These are phyloP conservation scores for Bolinopsis microptera DNA, from an alignment of 37 sponge, comb jelly and placozoan species.

Conservation along the genomic window DNA sequence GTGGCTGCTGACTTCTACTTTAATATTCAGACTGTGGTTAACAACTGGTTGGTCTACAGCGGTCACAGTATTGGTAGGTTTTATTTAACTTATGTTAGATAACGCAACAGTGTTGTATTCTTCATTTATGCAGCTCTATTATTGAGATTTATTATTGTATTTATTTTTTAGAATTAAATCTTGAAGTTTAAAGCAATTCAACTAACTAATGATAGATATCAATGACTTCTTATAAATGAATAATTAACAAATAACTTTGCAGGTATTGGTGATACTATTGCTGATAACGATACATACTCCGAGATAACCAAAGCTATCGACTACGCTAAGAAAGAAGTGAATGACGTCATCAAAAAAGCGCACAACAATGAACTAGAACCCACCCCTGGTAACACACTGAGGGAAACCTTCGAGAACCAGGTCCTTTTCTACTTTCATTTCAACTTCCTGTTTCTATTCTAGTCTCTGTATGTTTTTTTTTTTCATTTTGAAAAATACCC, in stretches of 20 bases:
- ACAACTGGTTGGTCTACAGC: slow-evolving; percentile 92
- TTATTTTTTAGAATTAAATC: too few species aligned
- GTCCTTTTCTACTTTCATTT: not conserved
- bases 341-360: slow-evolving; percentile 97
- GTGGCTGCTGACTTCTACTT: slow-evolving; percentile 87
- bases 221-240: too few species aligned
- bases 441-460: not conserved
- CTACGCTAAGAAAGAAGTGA: slow-evolving; percentile 91
- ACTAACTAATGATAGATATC: too few species aligned
- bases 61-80: slow-evolving; percentile 91
- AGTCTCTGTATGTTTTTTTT: not conserved
- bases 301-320: slow-evolving; percentile 93
- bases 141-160: too few species aligned
- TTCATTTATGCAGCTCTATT: too few species aligned
- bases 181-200: too few species aligned
- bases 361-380: slow-evolving; percentile 98
- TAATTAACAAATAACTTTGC: too few species aligned
- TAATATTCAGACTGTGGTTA: slow-evolving; percentile 95
- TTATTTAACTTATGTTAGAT: too few species aligned
- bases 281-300: slow-evolving; percentile 88
- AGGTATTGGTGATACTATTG: slow-evolving; percentile 98
- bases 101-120: too few species aligned
- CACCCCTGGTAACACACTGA: slow-evolving; percentile 96
- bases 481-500: not conserved
- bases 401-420: slow-evolving; percentile 99